Conservation (phyloP, 2,113 vertebrate species). For the Brachypodius melanocephalos region DNA sequence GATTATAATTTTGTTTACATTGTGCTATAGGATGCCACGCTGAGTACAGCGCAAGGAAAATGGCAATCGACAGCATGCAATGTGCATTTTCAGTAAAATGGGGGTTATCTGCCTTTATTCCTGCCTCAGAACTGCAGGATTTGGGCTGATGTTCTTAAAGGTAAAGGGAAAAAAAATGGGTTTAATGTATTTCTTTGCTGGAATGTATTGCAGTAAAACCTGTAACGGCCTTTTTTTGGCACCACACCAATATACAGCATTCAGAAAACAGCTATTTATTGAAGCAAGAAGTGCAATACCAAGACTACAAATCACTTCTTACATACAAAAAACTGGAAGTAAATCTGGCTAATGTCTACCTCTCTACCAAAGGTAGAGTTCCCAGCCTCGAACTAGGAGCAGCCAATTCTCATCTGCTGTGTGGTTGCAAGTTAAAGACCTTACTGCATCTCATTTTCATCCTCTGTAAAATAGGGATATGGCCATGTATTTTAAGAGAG, state of each 20-base stretch:
- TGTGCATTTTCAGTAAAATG: slow-evolving; percentile 31
- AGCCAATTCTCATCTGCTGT: background rate
- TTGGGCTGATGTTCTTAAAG: slow-evolving; percentile 13
- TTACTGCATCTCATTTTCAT: background rate
- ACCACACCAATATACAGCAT: background rate
- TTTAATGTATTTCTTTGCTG: background rate
- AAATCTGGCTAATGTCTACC: background rate
- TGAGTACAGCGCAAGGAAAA: slow-evolving; percentile 59
- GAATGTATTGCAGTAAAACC: slow-evolving; percentile 25
- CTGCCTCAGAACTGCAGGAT: background rate
- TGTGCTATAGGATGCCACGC: slow-evolving; percentile 69
- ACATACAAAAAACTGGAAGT: background rate
- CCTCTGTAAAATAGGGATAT: background rate
- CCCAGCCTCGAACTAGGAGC: background rate
- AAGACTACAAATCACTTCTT: slow-evolving; percentile 16
- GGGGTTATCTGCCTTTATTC: background rate
- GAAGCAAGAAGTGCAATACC: slow-evolving; percentile 33
- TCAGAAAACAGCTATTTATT: slow-evolving; percentile 29
- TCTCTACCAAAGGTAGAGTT: background rate
- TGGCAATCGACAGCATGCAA: slow-evolving; percentile 55
- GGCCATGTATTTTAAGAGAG: background rate
- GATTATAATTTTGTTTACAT: slow-evolving; percentile 78
- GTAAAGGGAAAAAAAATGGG: background rate
- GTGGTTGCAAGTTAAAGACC: background rate
- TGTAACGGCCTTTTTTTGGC: slow-evolving; percentile 30